A percentile compares a stretch with the other conserved stretches of the same genome.
phyloP scores from a whole-genome alignment of 2,888 invertebrate species.

The Hoplodrina ambigua region DNA sequence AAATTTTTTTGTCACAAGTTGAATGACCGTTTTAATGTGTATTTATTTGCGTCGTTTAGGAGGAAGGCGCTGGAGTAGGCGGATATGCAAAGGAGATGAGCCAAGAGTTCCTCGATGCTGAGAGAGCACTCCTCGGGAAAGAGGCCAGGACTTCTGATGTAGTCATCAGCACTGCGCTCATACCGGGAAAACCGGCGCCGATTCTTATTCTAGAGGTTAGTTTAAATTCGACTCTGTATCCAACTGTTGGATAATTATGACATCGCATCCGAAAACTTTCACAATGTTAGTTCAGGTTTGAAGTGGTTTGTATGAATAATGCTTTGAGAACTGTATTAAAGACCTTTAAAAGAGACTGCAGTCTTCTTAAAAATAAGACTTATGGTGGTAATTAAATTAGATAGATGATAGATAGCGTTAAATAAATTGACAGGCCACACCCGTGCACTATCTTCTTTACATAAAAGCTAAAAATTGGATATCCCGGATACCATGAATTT shows the following conservation, averaged over 20 bases:
- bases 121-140: slow-evolving; percentile 96
- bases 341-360: too few relatives aligned
- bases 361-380: too few relatives aligned
- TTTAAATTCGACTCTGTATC: background rate
- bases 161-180: slow-evolving; percentile 96
- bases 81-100: slow-evolving; percentile 95
- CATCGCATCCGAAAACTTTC: background rate
- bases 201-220: slow-evolving; percentile 94
- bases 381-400: background rate
- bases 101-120: slow-evolving; percentile 95
- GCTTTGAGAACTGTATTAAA: too few relatives aligned
- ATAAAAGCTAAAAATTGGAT: background rate
- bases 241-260: background rate
- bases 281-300: background rate
- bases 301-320: too few relatives aligned
- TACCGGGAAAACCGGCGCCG: slow-evolving; percentile 96
- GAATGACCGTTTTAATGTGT: slow-evolving; percentile 47
- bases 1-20: slow-evolving; percentile 17
- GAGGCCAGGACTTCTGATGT: slow-evolving; percentile 96
- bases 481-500: slow-evolving; percentile 7
- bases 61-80: slow-evolving; percentile 93
- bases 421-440: slow-evolving; percentile 11
- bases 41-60: slow-evolving; percentile 78
- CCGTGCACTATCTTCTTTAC: slow-evolving; percentile 4
- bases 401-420: too few relatives aligned